These are phyloP conservation scores for Amphiduros pacificus DNA, from an alignment of 2,888 invertebrate genomes.

Conservation along the genomic window DNA sequence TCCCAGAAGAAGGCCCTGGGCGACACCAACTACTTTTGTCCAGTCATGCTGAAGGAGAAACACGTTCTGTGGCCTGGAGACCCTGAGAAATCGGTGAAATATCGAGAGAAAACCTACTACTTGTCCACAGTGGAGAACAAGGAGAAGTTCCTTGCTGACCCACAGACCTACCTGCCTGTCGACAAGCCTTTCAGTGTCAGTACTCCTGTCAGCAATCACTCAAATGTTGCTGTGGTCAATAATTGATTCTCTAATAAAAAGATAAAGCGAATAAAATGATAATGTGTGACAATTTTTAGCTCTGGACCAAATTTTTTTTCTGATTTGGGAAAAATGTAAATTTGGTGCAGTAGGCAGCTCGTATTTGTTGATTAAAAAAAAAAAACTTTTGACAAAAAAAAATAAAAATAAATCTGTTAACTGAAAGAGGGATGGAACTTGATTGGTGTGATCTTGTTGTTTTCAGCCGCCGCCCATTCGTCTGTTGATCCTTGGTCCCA, in stretches of 20 bases:
- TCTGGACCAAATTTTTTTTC: too few species aligned
- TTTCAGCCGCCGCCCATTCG: conserved; percentile 55
- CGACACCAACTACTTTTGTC: conserved; percentile 59
- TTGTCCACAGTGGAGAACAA: conserved; percentile 50
- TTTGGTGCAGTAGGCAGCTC: neutral
- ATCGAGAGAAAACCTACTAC: conserved; percentile 56
- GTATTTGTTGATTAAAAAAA: neutral
- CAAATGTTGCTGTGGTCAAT: too few species aligned
- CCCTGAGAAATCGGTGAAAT: conserved; percentile 55
- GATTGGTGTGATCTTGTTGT: neutral
- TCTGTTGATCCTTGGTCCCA: conserved; percentile 53
- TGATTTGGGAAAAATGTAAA: neutral
- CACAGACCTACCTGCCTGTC: conserved; percentile 46
- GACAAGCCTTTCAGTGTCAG: conserved; percentile 45
- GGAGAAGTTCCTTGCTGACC: conserved; percentile 53
- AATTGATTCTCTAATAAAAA: too few species aligned
- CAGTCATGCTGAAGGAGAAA: conserved; percentile 54
- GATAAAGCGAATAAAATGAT: too few species aligned
- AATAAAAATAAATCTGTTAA: too few species aligned
- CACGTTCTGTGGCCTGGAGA: conserved; percentile 56
- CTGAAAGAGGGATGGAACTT: too few species aligned
- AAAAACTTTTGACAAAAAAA: neutral
- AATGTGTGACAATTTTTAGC: too few species aligned
- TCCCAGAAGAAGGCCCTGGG: conserved; percentile 56
- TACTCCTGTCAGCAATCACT: neutral